Base-by-base conservation (phyloP, 2,797 vertebrate genomes). In the Tamandua tetradactyla region DNA sequence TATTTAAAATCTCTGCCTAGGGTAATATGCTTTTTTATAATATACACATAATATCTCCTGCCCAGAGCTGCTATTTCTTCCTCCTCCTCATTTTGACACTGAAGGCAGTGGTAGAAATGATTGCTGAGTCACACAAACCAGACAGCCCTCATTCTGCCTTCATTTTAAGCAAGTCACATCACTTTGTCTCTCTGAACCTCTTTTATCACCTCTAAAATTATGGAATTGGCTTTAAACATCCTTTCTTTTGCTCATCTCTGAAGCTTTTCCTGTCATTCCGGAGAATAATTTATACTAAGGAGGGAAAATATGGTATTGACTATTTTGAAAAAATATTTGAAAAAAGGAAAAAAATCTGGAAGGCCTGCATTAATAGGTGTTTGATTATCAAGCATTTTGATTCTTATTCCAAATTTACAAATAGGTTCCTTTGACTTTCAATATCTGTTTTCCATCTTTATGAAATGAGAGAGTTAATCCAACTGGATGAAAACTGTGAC, bases 231-330 rank as follows among this genome's bases (percentile, higher is more conserved):
- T 92, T 91, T 74, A 78, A 66, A 61, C 12, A 40, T 47, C 87
- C 44, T 71, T 75, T 37, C 64, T 89, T 93, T 95, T 25, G 74
- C 64, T 82, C 55, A 80, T 64, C 52, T 68, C 27, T 78, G 57
- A 82, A 68, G 27, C 30, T 86, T 78, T 93, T 83, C 22, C 55
- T 71, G 27, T 59, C n/a, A 62, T 27, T 75, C 32, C 2, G 49
- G 32, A 25, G 13, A 68, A 55, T 25, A 89, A 35, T 52, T 94
- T 88, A 66, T 66, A 69, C 72, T 69, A 85, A 57, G 37, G 20
- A 57, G 7, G 37, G 68, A 91, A 59, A 91, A 59, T 69, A 68
- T 83, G 47, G 11, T 81, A 76, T 89, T 74, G 74, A 85, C 91
- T 91, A 68, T 88, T 91, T 66, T 11, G 23, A 68, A 66, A 25